A percentile compares a stretch with the other conserved stretches of the same genome.
These are phyloP conservation scores for Puffinus mauretanicus DNA, from an alignment of 2,113 vertebrate genomes.

Conservation along the genomic window DNA sequence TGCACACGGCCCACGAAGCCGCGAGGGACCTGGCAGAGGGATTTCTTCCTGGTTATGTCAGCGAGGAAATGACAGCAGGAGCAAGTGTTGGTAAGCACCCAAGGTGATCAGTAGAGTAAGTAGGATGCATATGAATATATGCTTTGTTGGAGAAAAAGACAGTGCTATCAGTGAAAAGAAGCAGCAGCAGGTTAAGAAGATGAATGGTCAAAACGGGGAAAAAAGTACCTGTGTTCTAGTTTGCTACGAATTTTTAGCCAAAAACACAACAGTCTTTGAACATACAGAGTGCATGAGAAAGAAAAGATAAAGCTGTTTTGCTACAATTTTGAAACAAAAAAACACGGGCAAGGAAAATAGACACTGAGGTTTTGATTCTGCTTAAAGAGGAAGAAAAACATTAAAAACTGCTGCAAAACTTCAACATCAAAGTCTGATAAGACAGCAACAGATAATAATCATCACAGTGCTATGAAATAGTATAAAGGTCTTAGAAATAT, in stretches of 20 bases:
- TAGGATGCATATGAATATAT: not conserved
- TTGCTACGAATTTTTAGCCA: not conserved
- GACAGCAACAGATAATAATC: not conserved
- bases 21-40: not conserved
- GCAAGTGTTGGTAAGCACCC: not conserved
- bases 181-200: not conserved
- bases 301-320: not conserved
- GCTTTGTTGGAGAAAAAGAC: conserved; percentile 28
- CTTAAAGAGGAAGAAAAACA: not conserved
- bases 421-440: not conserved
- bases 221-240: not conserved
- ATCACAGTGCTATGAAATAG: not conserved
- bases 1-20: rapidly evolving
- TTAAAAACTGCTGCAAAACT: not conserved
- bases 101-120: not conserved
- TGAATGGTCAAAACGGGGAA: not conserved
- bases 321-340: not conserved
- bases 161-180: not conserved
- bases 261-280: not conserved
- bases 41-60: conserved; percentile 18
- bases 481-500: not conserved
- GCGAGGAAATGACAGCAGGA: not conserved
- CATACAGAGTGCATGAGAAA: not conserved
- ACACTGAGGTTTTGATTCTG: not conserved
- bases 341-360: not conserved